Percentiles rank a stretch among this genome's conserved stretches.
Conservation (phyloP, 92 coral and sea anemone genomes). For the Bergia puertoricense region DNA sequence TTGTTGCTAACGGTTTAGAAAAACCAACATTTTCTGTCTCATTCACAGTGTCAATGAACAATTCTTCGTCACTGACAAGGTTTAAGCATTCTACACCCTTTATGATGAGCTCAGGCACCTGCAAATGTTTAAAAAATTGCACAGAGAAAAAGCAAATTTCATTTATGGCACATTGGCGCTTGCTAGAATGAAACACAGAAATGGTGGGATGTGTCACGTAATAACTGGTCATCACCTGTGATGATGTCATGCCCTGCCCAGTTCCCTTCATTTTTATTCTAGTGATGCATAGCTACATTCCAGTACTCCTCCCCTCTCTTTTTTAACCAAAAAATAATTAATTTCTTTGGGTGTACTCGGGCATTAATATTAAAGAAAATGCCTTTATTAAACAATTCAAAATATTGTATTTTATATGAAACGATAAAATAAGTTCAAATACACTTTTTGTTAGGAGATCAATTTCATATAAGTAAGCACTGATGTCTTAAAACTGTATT, state of each 20-base stretch:
- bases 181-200: neutral
- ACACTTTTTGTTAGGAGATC: too few relatives aligned
- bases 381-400: too few relatives aligned
- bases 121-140: neutral
- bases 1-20: conserved; percentile 3
- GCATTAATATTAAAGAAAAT: too few relatives aligned
- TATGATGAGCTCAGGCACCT: neutral
- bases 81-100: neutral
- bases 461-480: too few relatives aligned
- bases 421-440: too few relatives aligned
- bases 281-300: too few relatives aligned
- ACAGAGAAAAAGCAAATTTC: neutral
- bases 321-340: too few relatives aligned
- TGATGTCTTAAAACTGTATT: too few relatives aligned
- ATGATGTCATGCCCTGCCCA: neutral
- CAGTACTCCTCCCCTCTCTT: too few relatives aligned
- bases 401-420: too few relatives aligned
- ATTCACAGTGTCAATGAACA: conserved; percentile 25
- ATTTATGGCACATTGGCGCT: neutral
- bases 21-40: conserved; percentile 38
- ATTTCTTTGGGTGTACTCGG: too few relatives aligned
- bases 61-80: neutral
- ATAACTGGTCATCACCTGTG: neutral
- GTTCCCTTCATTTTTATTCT: too few relatives aligned
- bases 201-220: neutral